A percentile compares a stretch with the other conserved stretches of the same genome.
These are phyloP conservation scores for Caenorhabditis sp. DNA, from an alignment of 2,888 invertebrate genomes.

Conservation along the genomic window DNA sequence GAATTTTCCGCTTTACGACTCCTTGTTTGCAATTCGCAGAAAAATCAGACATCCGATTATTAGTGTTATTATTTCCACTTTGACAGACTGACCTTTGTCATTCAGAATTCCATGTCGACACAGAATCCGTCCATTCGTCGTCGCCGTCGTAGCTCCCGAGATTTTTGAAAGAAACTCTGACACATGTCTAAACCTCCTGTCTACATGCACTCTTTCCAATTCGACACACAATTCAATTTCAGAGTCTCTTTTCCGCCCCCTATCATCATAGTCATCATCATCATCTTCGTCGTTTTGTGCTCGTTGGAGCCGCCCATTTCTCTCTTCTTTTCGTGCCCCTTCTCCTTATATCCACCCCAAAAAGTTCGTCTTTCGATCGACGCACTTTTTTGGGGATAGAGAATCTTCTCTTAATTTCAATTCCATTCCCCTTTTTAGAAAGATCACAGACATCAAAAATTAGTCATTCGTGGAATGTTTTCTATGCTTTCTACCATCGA, in stretches of 20 bases:
- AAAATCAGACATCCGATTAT: slow-evolving; percentile 29
- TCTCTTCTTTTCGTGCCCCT: slow-evolving; percentile 42
- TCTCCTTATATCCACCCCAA: slow-evolving; percentile 44
- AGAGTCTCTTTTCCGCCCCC: slow-evolving; percentile 60
- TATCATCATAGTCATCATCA: slow-evolving; percentile 46
- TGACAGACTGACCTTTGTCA: slow-evolving; percentile 42
- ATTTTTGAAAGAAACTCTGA: slow-evolving; percentile 62
- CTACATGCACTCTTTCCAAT: slow-evolving; percentile 6
- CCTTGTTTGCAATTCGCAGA: slow-evolving; percentile 8
- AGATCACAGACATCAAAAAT: slow-evolving; percentile 57
- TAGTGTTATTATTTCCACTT: slow-evolving; percentile 27
- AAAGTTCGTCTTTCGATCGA: slow-evolving; percentile 37
- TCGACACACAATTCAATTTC: slow-evolving; percentile 64
- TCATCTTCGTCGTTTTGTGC: slow-evolving; percentile 54
- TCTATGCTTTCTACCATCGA: slow-evolving; percentile 21
- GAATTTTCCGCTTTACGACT: slow-evolving; percentile 8
- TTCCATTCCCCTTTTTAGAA: slow-evolving; percentile 16
- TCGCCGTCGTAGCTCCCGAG: slow-evolving; percentile 30
- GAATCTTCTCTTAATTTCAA: slow-evolving; percentile 11
- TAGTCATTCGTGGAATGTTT: slow-evolving; percentile 47
- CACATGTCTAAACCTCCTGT: slow-evolving; percentile 34
- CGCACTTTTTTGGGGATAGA: slow-evolving; percentile 18
- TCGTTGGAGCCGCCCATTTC: slow-evolving; percentile 41
- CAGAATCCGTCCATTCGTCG: neutral
- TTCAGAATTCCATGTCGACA: slow-evolving; percentile 7